phyloP scores from a whole-genome alignment of 2,797 vertebrate species.

The Coregonus ussuriensis region DNA sequence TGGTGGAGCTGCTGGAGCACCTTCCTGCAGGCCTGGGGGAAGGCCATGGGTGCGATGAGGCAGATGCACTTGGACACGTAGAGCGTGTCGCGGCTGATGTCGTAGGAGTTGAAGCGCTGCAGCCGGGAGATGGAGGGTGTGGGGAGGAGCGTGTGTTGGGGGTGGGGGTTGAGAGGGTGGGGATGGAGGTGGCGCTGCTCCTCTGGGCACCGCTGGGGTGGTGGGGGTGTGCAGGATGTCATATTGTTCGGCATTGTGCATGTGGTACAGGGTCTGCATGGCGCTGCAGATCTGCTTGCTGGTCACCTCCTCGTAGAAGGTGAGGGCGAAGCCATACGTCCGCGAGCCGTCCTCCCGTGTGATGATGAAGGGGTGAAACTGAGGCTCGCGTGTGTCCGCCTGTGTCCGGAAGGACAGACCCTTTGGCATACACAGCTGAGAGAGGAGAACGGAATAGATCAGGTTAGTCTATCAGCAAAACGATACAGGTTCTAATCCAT shows the following conservation, averaged over 20 bases:
- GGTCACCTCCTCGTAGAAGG: slow-evolving; percentile 98
- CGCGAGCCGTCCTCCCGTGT: slow-evolving; percentile 98
- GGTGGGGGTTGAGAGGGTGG: slow-evolving; percentile 75
- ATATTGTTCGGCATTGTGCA: slow-evolving; percentile 96
- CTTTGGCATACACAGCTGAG: slow-evolving; percentile 77
- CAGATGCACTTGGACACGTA: slow-evolving; percentile 99
- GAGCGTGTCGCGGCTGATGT: slow-evolving; percentile 95
- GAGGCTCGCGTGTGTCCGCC: slow-evolving; percentile 87
- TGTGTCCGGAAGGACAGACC: slow-evolving; percentile 84
- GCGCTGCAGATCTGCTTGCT: slow-evolving; percentile 99
- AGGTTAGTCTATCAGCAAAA: slow-evolving; percentile 54
- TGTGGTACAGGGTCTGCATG: slow-evolving; percentile 99
- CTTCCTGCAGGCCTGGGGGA: slow-evolving; percentile 91
- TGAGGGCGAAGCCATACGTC: slow-evolving; percentile 96
- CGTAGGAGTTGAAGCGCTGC: slow-evolving; percentile 97
- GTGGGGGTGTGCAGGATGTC: slow-evolving; percentile 86
- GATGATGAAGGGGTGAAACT: slow-evolving; percentile 98
- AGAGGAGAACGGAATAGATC: slow-evolving; percentile 21
- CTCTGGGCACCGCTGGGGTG: slow-evolving; percentile 69
- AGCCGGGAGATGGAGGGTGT: slow-evolving; percentile 87
- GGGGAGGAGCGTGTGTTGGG: slow-evolving; percentile 78
- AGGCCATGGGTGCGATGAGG: slow-evolving; percentile 95
- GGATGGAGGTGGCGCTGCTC: slow-evolving; percentile 74
- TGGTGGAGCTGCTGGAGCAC: slow-evolving; percentile 92
- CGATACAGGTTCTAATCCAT: not conserved